Percentiles rank a stretch among this genome's conserved stretches.
Evolutionary conservation across 2,113 vertebrate genomes (phyloP).

Genomic region (Phylloscopus whistleri): DNA sequence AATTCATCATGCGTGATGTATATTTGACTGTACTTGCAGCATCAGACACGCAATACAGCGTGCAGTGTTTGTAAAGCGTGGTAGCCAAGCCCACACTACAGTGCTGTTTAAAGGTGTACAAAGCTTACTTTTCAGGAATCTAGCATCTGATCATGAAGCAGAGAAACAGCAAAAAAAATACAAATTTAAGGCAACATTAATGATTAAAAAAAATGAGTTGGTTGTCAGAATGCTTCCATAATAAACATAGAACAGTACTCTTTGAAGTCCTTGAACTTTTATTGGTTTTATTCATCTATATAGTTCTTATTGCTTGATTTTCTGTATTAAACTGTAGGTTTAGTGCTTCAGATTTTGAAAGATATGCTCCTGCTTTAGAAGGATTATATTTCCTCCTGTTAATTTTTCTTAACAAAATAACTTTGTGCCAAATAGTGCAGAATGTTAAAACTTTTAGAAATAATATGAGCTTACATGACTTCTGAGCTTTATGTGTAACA

Average conservation of each 20-base stretch:
- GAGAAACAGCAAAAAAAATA: neutral
- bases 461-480: neutral
- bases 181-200: neutral
- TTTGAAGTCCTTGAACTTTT: neutral
- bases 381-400: neutral
- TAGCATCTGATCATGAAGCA: neutral
- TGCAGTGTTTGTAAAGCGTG: neutral
- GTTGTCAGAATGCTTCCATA: neutral
- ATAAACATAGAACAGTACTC: neutral
- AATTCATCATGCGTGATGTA: constrained; percentile 36
- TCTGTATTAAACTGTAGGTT: neutral
- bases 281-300: neutral
- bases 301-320: neutral
- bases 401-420: neutral
- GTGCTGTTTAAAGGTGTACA: neutral
- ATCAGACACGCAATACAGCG: neutral
- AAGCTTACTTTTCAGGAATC: neutral
- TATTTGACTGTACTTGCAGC: constrained; percentile 27
- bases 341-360: neutral
- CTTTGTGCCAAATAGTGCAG: neutral
- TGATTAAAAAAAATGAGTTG: neutral
- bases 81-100: neutral
- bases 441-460: neutral
- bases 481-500: neutral
- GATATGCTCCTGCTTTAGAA: neutral